Conservation (phyloP, 2,113 vertebrate genomes). For the Trogon surrucura region DNA sequence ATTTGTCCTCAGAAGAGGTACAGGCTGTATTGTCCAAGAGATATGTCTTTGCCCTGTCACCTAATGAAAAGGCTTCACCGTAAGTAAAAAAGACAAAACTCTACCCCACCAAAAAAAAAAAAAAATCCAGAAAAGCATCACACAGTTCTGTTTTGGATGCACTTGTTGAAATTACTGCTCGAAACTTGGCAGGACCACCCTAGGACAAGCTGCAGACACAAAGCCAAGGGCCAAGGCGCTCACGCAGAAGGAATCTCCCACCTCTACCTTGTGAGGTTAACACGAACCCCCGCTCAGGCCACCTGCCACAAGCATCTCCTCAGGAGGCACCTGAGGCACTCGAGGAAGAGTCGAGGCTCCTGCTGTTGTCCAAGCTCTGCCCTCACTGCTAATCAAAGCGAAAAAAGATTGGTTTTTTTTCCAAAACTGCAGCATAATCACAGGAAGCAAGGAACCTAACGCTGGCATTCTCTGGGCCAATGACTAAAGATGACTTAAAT, state of each 20-base stretch:
- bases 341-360: neutral
- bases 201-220: neutral
- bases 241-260: neutral
- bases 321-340: neutral
- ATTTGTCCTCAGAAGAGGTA: neutral
- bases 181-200: neutral
- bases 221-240: neutral
- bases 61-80: neutral
- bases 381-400: neutral
- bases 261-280: neutral
- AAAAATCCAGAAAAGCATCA: neutral
- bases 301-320: neutral
- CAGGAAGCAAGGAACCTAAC: neutral
- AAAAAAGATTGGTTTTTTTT: neutral
- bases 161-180: neutral
- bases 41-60: neutral
- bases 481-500: neutral
- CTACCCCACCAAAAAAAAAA: neutral
- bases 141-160: neutral
- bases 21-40: neutral
- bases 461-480: neutral
- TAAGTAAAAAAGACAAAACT: neutral
- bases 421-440: neutral
- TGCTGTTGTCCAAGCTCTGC: neutral
- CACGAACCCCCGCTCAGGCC: rapidly evolving